Conservation (phyloP, 30 jellyfish, hydroid and myxozoan genomes). For the Pelagia noctiluca region DNA sequence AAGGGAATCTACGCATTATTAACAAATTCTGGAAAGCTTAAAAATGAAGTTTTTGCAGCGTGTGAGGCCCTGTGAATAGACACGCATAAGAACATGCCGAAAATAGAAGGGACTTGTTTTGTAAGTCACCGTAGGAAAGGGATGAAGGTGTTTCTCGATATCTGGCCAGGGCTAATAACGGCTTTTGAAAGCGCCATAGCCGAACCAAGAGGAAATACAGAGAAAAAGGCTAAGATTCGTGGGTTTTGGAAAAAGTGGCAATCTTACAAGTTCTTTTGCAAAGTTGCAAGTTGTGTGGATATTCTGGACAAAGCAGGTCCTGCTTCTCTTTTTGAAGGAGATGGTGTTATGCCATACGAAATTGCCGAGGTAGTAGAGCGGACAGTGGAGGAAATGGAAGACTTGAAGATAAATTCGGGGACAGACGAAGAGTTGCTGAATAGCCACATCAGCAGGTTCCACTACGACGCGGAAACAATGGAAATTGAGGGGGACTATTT, state of each 20-base stretch:
- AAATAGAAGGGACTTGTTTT: constrained; percentile 53
- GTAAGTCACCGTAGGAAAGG: constrained; percentile 49
- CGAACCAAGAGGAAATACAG: background rate
- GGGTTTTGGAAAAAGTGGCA: constrained; percentile 22
- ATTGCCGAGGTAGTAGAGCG: constrained; percentile 1
- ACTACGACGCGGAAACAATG: constrained; percentile 3
- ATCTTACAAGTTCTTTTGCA: constrained; percentile 14
- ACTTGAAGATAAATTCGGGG: constrained; percentile 14
- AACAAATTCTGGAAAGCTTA: constrained; percentile 62
- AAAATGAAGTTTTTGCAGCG: constrained; percentile 43
- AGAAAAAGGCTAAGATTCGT: constrained; percentile 29
- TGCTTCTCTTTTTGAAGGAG: constrained; percentile 39
- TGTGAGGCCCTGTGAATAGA: constrained; percentile 33
- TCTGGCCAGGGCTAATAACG: constrained; percentile 53
- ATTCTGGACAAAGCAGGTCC: constrained; percentile 21
- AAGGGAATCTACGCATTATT: constrained; percentile 24
- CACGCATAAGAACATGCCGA: constrained; percentile 19
- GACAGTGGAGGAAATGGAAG: constrained; percentile 30
- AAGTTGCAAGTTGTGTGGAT: constrained; percentile 20
- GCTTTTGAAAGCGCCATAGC: constrained; percentile 36
- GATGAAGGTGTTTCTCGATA: constrained; percentile 14
- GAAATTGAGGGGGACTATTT: background rate
- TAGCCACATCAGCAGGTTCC: constrained; percentile 41
- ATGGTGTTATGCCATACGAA: constrained; percentile 37
- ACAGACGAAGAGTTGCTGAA: constrained; percentile 56